phyloP scores from a whole-genome alignment of 2,888 invertebrate species.

The Ennomos erosarius region DNA sequence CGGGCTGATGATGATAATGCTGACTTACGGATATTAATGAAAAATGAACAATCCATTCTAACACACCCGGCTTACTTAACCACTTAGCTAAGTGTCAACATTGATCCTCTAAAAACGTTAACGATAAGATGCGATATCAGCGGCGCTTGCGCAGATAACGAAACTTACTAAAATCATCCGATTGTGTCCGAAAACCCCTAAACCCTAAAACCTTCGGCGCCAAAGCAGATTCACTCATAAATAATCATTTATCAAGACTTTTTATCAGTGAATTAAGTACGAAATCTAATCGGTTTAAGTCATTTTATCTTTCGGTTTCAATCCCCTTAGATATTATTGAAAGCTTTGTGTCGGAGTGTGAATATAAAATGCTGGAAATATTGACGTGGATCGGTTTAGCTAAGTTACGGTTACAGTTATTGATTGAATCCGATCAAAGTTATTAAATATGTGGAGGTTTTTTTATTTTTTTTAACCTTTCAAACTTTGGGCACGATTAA shows the following conservation, averaged over 20 bases:
- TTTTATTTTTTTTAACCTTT: too few relatives aligned
- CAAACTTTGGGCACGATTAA: too few relatives aligned
- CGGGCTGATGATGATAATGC: too few relatives aligned
- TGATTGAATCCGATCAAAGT: too few relatives aligned
- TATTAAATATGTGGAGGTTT: too few relatives aligned
- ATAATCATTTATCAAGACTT: constrained; percentile 23
- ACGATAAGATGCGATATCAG: constrained; percentile 33
- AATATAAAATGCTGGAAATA: too few relatives aligned
- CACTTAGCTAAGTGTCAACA: constrained; percentile 16
- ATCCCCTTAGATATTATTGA: constrained; percentile 24
- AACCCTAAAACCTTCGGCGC: constrained; percentile 29
- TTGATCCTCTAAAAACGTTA: constrained; percentile 7
- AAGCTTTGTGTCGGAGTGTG: constrained; percentile 9
- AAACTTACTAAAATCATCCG: constrained; percentile 11
- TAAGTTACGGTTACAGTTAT: too few relatives aligned
- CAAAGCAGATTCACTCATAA: constrained; percentile 30
- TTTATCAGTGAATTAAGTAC: constrained; percentile 32
- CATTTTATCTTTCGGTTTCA: constrained; percentile 14
- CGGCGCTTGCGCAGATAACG: constrained; percentile 31
- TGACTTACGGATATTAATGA: neutral
- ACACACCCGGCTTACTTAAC: constrained; percentile 15
- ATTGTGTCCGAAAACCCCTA: constrained; percentile 2
- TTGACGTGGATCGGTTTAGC: too few relatives aligned
- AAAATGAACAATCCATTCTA: neutral
- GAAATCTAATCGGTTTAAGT: constrained; percentile 27